These are phyloP conservation scores for Corticium candelabrum DNA, from an alignment of 37 sponge, comb jelly and placozoan species.

Conservation along the genomic window DNA sequence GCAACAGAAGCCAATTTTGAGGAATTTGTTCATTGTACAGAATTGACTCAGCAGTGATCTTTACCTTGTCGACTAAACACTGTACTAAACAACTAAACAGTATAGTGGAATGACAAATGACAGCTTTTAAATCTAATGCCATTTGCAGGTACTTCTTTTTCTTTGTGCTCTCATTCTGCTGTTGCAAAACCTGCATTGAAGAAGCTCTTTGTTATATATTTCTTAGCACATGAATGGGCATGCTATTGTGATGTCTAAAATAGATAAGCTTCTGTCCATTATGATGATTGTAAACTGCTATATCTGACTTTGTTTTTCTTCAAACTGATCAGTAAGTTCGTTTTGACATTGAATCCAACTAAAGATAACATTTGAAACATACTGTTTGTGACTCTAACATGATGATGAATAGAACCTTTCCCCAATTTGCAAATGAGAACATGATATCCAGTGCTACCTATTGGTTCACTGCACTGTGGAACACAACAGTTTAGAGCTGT, in stretches of 20 bases:
- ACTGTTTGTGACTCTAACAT: too few species aligned
- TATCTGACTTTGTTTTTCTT: neutral
- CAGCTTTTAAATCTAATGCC: neutral
- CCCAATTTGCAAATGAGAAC: neutral
- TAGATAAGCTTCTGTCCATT: neutral
- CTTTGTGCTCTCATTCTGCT: neutral
- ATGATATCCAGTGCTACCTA: neutral
- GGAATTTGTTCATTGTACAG: neutral
- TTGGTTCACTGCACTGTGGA: neutral
- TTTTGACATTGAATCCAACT: neutral
- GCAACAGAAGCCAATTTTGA: neutral
- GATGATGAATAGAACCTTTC: neutral
- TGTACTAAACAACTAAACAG: too few species aligned
- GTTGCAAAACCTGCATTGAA: neutral
- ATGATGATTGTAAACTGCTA: neutral
- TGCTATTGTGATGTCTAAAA: neutral
- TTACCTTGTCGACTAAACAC: neutral
- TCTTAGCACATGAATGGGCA: neutral
- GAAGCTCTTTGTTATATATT: neutral
- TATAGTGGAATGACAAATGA: neutral
- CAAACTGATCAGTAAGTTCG: neutral
- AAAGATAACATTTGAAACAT: neutral
- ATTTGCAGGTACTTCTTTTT: neutral
- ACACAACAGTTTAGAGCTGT: neutral
- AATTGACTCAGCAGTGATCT: neutral